phyloP scores from a whole-genome alignment of 2,113 vertebrate genomes.

The Strix uralensis region DNA sequence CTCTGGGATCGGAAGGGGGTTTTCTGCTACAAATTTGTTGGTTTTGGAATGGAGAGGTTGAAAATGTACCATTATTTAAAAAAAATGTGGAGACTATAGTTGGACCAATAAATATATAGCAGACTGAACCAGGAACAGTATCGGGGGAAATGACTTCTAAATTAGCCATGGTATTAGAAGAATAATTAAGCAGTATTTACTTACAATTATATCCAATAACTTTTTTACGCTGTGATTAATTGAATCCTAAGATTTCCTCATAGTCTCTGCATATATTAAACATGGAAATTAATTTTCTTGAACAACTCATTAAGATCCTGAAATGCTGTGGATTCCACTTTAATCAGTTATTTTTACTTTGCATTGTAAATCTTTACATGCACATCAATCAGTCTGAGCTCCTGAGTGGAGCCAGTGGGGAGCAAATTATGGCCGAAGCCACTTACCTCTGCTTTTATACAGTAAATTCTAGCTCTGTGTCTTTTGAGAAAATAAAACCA shows the following conservation, averaged over 20 bases:
- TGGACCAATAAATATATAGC: neutral
- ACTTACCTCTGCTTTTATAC: neutral
- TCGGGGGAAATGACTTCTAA: neutral
- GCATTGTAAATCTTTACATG: conserved; percentile 6
- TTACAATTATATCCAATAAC: conserved; percentile 39
- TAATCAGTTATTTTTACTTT: conserved; percentile 7
- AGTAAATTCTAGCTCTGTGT: neutral
- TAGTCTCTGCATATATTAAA: neutral
- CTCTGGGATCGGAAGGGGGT: neutral
- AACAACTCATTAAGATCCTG: neutral
- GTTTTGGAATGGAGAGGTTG: neutral
- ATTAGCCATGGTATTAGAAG: conserved; percentile 18
- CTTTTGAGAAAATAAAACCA: neutral
- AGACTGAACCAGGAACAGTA: neutral
- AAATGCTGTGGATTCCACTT: neutral
- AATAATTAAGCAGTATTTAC: conserved; percentile 58
- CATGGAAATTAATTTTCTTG: conserved; percentile 46
- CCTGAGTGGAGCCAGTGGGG: neutral
- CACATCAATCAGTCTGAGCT: neutral
- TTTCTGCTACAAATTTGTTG: neutral
- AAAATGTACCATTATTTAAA: neutral
- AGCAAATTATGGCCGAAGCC: neutral
- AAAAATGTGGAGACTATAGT: neutral
- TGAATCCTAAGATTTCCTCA: conserved; percentile 43
- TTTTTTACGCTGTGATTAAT: conserved; percentile 30